phyloP scores from a whole-genome alignment of 2,888 invertebrate genomes.

The Cataglyphis cursor region DNA sequence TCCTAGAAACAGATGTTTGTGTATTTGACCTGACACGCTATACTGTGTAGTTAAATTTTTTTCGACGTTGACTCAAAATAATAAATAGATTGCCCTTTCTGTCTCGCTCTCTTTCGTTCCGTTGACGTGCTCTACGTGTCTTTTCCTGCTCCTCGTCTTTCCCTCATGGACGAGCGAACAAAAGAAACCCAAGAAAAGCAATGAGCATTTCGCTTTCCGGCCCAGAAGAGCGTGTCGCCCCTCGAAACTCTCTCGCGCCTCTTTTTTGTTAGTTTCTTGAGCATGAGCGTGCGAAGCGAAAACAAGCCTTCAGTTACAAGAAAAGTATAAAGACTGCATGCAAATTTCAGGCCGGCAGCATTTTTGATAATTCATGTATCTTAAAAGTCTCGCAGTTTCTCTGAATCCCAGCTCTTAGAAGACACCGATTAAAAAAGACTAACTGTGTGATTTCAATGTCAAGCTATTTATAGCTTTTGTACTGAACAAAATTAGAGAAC shows the following conservation, averaged over 20 bases:
- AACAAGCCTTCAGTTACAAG: conserved; percentile 6
- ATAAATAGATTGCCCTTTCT: conserved; percentile 37
- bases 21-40: background rate
- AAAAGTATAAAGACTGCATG: conserved; percentile 12
- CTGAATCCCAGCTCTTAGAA: background rate
- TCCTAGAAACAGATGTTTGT: background rate
- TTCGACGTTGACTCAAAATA: background rate
- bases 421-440: background rate
- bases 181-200: conserved; percentile 68
- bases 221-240: conserved; percentile 83
- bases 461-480: background rate
- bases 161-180: conserved; percentile 52
- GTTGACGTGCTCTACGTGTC: background rate
- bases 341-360: conserved; percentile 5
- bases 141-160: conserved; percentile 29
- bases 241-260: conserved; percentile 63
- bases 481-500: background rate
- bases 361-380: background rate
- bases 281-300: conserved; percentile 33
- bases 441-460: background rate
- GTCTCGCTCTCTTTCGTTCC: background rate
- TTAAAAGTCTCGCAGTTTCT: background rate
- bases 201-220: conserved; percentile 83
- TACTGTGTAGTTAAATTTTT: background rate
- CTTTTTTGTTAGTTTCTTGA: conserved; percentile 38